phyloP scores from a whole-genome alignment of 1,140 invertebrate genomes.

The Conus ventricosus region DNA sequence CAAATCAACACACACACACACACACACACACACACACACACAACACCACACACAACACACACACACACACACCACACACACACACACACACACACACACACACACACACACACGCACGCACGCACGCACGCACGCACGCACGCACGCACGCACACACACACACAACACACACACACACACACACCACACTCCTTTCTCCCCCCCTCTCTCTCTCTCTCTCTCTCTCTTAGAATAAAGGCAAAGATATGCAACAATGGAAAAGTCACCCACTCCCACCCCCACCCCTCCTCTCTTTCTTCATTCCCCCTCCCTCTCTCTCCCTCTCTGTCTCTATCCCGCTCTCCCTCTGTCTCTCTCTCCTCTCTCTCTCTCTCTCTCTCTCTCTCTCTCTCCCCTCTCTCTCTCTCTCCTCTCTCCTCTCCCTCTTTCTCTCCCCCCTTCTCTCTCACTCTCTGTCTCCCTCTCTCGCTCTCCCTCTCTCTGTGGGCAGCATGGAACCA shows the following conservation, averaged over 20 bases:
- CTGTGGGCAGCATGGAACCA: too few relatives aligned
- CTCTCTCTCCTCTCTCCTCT: not conserved
- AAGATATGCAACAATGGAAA: too few relatives aligned
- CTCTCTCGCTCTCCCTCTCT: too few relatives aligned
- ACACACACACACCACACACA: too few relatives aligned
- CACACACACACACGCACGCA: not conserved
- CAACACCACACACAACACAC: too few relatives aligned
- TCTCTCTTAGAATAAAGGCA: too few relatives aligned
- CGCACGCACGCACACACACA: not conserved
- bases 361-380: not conserved
- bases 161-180: not conserved
- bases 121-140: not conserved
- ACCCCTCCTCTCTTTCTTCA: not conserved
- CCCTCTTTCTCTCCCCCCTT: not conserved
- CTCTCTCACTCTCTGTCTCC: not conserved
- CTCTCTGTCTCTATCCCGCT: not conserved
- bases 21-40: too few relatives aligned
- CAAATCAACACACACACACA: too few relatives aligned
- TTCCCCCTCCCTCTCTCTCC: not conserved
- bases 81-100: too few relatives aligned
- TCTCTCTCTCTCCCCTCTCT: slow-evolving; percentile 5
- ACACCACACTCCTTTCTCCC: too few relatives aligned
- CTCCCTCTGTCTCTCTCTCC: not conserved
- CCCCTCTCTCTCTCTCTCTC: not conserved
- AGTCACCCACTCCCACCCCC: too few relatives aligned